Conservation (phyloP, 2,888 invertebrate genomes). For the Apamea monoglypha region DNA sequence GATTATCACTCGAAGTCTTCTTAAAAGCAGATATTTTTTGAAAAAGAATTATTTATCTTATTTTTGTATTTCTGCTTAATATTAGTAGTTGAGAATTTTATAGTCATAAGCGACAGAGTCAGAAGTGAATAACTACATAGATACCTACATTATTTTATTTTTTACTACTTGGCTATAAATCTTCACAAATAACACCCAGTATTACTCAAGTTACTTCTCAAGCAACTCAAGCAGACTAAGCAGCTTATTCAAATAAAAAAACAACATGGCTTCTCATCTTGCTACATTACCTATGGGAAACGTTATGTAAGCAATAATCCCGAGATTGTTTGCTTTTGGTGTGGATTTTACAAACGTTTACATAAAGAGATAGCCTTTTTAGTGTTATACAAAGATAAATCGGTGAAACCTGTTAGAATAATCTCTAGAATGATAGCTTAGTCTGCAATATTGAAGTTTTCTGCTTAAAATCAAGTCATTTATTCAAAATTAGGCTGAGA, state of each 20-base stretch:
- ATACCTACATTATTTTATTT: background rate
- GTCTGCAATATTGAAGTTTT: background rate
- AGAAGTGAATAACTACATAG: background rate
- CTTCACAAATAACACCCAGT: constrained; percentile 17
- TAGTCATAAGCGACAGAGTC: background rate
- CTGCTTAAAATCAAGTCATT: background rate
- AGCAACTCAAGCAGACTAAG: constrained; percentile 20
- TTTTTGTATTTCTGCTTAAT: background rate
- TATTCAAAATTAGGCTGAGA: background rate
- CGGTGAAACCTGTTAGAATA: background rate
- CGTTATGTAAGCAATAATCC: constrained; percentile 3
- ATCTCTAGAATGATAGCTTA: background rate
- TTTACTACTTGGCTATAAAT: constrained; percentile 8
- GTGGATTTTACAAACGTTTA: constrained; percentile 25
- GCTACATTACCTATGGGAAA: background rate
- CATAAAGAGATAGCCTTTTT: constrained; percentile 15
- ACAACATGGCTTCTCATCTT: constrained; percentile 17
- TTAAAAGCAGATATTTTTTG: background rate
- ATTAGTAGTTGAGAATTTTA: background rate
- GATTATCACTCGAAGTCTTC: background rate
- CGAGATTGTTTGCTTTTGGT: background rate
- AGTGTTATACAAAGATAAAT: constrained; percentile 6
- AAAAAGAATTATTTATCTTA: background rate
- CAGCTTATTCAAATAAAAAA: constrained; percentile 41
- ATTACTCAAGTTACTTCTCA: constrained; percentile 4